Base-by-base conservation (phyloP, 1,140 invertebrate genomes). In the Leucophenga varia region DNA sequence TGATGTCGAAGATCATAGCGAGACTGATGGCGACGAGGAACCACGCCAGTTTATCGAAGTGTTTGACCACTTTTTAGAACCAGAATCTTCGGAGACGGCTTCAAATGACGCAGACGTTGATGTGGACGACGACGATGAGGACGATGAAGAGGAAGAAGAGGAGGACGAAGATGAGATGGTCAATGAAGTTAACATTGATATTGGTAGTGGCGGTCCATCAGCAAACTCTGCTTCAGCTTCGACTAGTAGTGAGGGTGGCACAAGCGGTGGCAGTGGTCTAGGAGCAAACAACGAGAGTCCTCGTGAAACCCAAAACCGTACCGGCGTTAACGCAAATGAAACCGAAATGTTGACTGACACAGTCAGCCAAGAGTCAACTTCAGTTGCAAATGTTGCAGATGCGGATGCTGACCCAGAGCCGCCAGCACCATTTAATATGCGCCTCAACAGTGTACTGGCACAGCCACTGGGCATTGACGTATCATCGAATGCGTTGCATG, bases 1-100 rank as follows among this genome's bases (percentile, higher is more conserved):
- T n/a, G 64, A 50, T n/a, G 84, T 84, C 21, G 85, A 87, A 44
- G 86, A 86, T 49, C 84, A 82, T 19, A 81, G 80, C 13, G 79
- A 81, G 25, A 78, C 81, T 30, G 80, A 81, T 63, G 78, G 78
- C 25, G 76, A 76, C 35, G 74, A 75, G 43, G 74, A 76, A 47
- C 64, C 64, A 28, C 61, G 67, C 6, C 69, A 68, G 34, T 75
- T 75, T 20, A 73, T 75, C 40, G 69, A 76, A 48, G 61, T 74
- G 14, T 67, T 80, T 39, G 79, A 81, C 44, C 79, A 68, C 42
- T 61, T 53, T 70, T 79, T 69, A 79, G 64, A 81, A 77, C 47
- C 78, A 70, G 58, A 81, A 76, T 61, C 81, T 76, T 41, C 74
- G 67, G 68, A 79, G 38, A 74, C 77, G 10, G 77, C 69, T 1